Evolutionary conservation across 1,140 invertebrate species (phyloP).

Genomic region (Lepidurus packardi): DNA sequence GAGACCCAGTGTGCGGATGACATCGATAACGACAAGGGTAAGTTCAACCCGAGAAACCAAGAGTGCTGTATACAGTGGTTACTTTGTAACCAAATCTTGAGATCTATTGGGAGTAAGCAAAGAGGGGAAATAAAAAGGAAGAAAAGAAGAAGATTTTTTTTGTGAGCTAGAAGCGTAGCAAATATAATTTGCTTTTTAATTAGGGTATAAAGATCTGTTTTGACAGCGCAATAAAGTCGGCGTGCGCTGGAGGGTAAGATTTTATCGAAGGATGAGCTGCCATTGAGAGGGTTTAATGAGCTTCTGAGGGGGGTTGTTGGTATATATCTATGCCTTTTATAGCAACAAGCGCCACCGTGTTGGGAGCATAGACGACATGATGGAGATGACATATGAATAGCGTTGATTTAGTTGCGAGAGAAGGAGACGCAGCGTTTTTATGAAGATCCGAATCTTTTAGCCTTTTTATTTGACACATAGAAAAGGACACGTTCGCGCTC

Average conservation of each 20-base stretch:
- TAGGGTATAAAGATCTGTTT: background rate
- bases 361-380: background rate
- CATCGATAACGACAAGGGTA: slow-evolving; percentile 94
- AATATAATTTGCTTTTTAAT: background rate
- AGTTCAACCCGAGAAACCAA: slow-evolving; percentile 37
- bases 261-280: background rate
- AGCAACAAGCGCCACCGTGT: background rate
- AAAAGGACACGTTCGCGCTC: no score
- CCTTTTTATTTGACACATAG: background rate
- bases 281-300: background rate
- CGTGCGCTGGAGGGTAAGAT: background rate
- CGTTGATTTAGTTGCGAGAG: background rate
- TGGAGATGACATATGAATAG: slow-evolving; percentile 10
- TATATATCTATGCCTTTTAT: background rate
- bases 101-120: no score
- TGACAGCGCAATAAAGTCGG: background rate
- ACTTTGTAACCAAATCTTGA: background rate
- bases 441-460: background rate
- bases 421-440: background rate
- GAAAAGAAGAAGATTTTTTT: no score
- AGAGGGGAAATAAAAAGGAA: no score
- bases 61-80: background rate
- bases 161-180: no score
- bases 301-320: background rate
- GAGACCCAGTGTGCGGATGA: slow-evolving; percentile 91